Conservation (phyloP, 2,888 invertebrate genomes). For the Ernsta delagoae region DNA sequence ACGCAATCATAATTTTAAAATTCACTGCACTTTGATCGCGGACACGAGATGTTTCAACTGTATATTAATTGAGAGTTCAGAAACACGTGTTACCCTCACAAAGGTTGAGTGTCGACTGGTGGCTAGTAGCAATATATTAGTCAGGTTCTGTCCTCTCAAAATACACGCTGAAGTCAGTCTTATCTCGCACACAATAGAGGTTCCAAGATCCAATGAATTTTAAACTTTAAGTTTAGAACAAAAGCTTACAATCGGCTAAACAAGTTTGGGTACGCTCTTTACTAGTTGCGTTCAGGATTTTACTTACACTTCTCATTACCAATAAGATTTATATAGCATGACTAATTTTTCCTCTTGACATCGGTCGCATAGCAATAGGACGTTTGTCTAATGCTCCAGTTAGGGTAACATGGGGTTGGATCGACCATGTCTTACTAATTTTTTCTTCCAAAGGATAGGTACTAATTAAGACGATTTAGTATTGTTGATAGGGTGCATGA, state of each 20-base stretch:
- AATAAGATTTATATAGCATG: slow-evolving; percentile 10
- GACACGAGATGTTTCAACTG: slow-evolving; percentile 31
- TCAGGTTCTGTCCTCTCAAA: neutral
- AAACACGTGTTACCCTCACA: slow-evolving; percentile 31
- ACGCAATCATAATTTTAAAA: slow-evolving; percentile 53
- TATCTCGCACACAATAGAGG: slow-evolving; percentile 24
- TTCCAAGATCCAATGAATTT: slow-evolving; percentile 11
- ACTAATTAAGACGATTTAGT: too few species aligned
- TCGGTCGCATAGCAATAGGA: too few species aligned
- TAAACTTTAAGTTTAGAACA: slow-evolving; percentile 17
- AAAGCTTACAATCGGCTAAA: slow-evolving; percentile 26
- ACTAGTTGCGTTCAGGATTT: slow-evolving; percentile 28
- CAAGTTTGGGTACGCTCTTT: slow-evolving; percentile 16
- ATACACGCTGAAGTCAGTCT: slow-evolving; percentile 17
- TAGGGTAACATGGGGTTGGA: too few species aligned
- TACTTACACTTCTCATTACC: slow-evolving; percentile 31
- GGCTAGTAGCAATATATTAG: neutral
- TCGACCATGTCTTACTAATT: too few species aligned
- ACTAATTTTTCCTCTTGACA: too few species aligned
- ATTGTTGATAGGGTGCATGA: too few species aligned
- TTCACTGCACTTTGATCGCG: slow-evolving; percentile 50
- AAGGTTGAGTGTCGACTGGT: slow-evolving; percentile 38
- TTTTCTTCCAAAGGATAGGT: too few species aligned
- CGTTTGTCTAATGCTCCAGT: too few species aligned
- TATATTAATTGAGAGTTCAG: slow-evolving; percentile 18